phyloP scores from a whole-genome alignment of 1,140 invertebrate genomes.

The Drosophila novamexicana region DNA sequence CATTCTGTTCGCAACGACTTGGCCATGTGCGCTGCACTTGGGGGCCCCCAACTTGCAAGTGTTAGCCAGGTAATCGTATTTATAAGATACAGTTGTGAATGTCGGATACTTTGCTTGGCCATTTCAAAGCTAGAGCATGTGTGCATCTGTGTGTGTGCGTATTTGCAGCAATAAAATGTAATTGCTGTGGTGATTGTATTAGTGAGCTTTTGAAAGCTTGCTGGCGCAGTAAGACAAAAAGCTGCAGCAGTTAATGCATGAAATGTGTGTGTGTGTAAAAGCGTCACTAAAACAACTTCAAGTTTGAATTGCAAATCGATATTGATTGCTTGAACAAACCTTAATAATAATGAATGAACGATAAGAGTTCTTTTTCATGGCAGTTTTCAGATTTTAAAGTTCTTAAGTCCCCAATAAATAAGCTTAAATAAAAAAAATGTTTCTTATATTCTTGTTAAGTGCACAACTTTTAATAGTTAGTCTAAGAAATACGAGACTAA shows the following conservation, averaged over 20 bases:
- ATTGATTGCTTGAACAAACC: no score
- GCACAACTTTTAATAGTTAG: no score
- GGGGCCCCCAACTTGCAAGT: slow-evolving; percentile 31
- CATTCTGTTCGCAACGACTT: slow-evolving; percentile 38
- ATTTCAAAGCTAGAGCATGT: slow-evolving; percentile 49
- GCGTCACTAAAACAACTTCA: background rate
- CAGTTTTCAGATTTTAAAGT: background rate
- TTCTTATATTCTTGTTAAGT: no score
- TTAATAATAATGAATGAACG: no score
- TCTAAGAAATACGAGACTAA: no score
- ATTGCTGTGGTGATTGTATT: slow-evolving; percentile 28
- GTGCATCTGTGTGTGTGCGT: background rate
- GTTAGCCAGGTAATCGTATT: slow-evolving; percentile 66
- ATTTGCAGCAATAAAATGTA: slow-evolving; percentile 35
- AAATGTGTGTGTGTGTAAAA: slow-evolving; percentile 37
- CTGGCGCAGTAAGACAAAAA: background rate
- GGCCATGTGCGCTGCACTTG: slow-evolving; percentile 41
- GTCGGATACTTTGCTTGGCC: slow-evolving; percentile 57
- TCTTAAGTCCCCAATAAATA: background rate
- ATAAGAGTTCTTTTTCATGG: no score
- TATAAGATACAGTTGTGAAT: slow-evolving; percentile 71
- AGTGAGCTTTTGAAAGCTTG: slow-evolving; percentile 38
- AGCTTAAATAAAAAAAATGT: no score
- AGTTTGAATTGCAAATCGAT: background rate
- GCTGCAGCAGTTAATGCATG: slow-evolving; percentile 22